Evolutionary conservation across 2,113 vertebrate genomes (phyloP).

Genomic region (Amphiprion ocellaris): DNA sequence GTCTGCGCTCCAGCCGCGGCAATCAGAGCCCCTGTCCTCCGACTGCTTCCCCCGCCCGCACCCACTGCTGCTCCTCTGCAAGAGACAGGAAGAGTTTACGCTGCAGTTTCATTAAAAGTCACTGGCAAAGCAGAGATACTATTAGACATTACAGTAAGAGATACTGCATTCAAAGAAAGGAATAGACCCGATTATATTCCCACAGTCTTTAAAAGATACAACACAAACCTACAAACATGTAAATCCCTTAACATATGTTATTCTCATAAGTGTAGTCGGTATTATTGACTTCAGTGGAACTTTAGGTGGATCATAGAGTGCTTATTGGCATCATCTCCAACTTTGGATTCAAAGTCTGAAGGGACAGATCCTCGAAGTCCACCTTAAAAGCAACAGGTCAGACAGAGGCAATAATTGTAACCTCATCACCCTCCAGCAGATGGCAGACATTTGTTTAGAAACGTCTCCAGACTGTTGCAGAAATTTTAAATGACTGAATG

Average conservation of each 20-base stretch:
- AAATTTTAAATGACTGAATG: not conserved
- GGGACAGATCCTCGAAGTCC: conserved; percentile 18
- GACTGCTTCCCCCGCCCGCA: conserved; percentile 29
- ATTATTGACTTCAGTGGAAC: not conserved
- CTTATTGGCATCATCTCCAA: not conserved
- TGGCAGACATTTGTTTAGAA: conserved; percentile 34
- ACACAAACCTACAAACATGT: no score
- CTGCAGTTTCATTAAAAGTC: conserved; percentile 36
- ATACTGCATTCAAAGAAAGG: no score
- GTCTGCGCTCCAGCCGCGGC: not conserved
- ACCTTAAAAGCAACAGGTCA: conserved; percentile 76
- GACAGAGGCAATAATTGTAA: not conserved
- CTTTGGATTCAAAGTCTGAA: not conserved
- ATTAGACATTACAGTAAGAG: not conserved
- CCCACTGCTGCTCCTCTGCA: not conserved
- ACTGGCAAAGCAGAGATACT: conserved; percentile 17
- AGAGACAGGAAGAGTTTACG: conserved; percentile 42
- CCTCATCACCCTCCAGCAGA: conserved; percentile 52
- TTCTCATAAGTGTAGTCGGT: no score
- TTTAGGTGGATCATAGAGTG: no score
- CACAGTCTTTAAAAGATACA: no score
- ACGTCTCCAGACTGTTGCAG: accelerated
- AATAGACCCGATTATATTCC: no score
- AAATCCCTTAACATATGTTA: no score
- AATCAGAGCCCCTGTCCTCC: conserved; percentile 41